phyloP scores from a whole-genome alignment of 1,140 invertebrate species.

The Eufriesea mexicana region DNA sequence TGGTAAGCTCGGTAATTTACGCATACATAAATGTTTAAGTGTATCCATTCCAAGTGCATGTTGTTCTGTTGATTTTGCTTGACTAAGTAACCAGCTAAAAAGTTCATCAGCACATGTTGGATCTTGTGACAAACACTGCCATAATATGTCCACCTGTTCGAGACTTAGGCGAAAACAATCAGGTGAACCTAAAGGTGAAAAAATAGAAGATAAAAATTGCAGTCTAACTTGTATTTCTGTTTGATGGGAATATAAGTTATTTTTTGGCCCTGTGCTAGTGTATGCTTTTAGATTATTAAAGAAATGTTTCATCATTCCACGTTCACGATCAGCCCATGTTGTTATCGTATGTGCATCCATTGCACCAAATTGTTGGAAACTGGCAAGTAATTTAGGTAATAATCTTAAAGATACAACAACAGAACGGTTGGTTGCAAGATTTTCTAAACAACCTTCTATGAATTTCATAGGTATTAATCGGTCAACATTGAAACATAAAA shows the following conservation, averaged over 20 bases:
- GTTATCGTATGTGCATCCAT: constrained; percentile 92
- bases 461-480: constrained; percentile 95
- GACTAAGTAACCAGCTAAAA: constrained; percentile 94
- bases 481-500: constrained; percentile 95
- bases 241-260: constrained; percentile 90
- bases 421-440: constrained; percentile 92
- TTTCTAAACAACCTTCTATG: constrained; percentile 96
- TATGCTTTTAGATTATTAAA: constrained; percentile 92
- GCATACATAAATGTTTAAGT: constrained; percentile 92
- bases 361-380: constrained; percentile 93
- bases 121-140: constrained; percentile 94
- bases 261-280: constrained; percentile 76
- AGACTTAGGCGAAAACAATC: constrained; percentile 93
- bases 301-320: constrained; percentile 95
- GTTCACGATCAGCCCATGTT: constrained; percentile 94
- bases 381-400: constrained; percentile 94
- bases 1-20: constrained; percentile 93
- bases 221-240: constrained; percentile 95
- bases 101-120: constrained; percentile 93
- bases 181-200: constrained; percentile 94
- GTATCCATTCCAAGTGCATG: constrained; percentile 94
- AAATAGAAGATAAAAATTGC: constrained; percentile 95
- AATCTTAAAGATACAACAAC: constrained; percentile 94
- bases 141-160: constrained; percentile 94
- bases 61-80: constrained; percentile 94